phyloP scores from a whole-genome alignment of 2,113 vertebrate species.

The Ammospiza nelsoni region DNA sequence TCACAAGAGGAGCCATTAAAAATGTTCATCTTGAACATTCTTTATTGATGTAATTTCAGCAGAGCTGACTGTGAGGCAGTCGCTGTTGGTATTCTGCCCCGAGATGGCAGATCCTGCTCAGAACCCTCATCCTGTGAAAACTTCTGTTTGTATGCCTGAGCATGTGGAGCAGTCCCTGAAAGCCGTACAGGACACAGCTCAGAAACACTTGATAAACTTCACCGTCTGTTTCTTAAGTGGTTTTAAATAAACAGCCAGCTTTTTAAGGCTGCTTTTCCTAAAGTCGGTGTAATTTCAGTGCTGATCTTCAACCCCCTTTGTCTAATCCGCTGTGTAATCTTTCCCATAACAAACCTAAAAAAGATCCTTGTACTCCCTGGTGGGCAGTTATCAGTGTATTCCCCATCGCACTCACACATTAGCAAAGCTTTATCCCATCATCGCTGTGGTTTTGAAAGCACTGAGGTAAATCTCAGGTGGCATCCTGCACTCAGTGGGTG shows the following conservation, averaged over 20 bases:
- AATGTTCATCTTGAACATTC: neutral
- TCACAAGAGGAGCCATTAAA: neutral
- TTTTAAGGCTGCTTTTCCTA: conserved; percentile 55
- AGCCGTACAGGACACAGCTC: conserved; percentile 10
- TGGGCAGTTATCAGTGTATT: conserved; percentile 81
- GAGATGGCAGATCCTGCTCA: conserved; percentile 20
- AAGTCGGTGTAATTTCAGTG: conserved; percentile 63
- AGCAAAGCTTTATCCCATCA: conserved; percentile 82
- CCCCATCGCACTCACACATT: conserved; percentile 79
- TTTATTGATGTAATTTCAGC: conserved; percentile 8
- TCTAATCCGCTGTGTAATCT: conserved; percentile 63
- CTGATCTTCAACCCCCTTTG: conserved; percentile 68
- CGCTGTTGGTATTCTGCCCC: conserved; percentile 41
- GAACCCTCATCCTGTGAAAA: conserved; percentile 3
- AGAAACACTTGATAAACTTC: conserved; percentile 68
- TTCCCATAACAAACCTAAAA: conserved; percentile 82
- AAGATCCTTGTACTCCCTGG: conserved; percentile 63
- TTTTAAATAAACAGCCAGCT: conserved; percentile 66
- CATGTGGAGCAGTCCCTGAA: conserved; percentile 22
- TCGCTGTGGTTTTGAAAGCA: conserved; percentile 70
- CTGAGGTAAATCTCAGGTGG: conserved; percentile 69
- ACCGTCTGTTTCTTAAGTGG: conserved; percentile 58
- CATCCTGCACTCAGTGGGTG: conserved; percentile 66
- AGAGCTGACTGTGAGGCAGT: neutral
- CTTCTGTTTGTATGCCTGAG: conserved; percentile 41